A percentile compares a stretch with the other conserved stretches of the same genome.
These are phyloP conservation scores for Tiliqua scincoides DNA, from an alignment of 2,113 vertebrate genomes.

Conservation along the genomic window DNA sequence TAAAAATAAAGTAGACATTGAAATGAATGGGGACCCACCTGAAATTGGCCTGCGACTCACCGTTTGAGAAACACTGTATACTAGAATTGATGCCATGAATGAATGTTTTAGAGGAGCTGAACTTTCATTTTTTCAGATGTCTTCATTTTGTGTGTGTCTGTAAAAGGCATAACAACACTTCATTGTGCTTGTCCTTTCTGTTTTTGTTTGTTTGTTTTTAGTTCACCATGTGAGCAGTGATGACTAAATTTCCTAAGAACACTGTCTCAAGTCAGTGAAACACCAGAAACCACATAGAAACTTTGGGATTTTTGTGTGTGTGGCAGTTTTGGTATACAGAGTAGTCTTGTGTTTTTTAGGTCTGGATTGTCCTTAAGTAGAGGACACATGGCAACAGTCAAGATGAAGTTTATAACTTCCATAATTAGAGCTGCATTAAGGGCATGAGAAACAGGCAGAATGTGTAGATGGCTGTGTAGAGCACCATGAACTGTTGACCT, in stretches of 20 bases:
- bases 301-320: neutral
- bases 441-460: no score
- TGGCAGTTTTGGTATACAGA: neutral
- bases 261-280: neutral
- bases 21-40: no score
- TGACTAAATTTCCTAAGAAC: neutral
- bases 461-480: neutral
- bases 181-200: neutral
- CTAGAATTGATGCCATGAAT: neutral
- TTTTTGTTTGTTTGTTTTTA: no score
- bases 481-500: no score
- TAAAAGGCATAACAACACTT: constrained; percentile 1
- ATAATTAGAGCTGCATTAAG: no score
- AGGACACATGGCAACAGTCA: neutral
- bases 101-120: neutral
- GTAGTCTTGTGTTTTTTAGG: neutral
- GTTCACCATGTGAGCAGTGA: no score
- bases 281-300: neutral
- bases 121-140: neutral
- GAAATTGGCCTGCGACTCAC: no score
- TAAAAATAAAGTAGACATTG: no score
- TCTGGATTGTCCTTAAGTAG: neutral
- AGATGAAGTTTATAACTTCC: no score
- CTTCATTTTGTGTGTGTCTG: neutral
- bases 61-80: no score